Conservation (phyloP, 1,140 invertebrate species). For the Neodiprion virginianus region DNA sequence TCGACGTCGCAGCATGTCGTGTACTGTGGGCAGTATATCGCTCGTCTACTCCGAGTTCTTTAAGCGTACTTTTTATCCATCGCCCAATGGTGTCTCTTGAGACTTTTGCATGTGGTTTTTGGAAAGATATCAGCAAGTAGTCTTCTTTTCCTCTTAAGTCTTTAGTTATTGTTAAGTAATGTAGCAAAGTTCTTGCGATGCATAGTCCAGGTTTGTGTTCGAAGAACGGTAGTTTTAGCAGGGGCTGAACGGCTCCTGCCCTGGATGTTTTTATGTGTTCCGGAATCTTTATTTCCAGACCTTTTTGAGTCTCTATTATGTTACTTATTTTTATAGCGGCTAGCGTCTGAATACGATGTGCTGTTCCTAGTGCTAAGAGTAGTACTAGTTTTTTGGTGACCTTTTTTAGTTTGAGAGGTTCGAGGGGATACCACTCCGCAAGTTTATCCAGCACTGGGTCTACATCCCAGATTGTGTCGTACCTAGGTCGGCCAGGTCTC, state of each 20-base stretch:
- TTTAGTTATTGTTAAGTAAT: conserved; percentile 18
- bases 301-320: conserved; percentile 18
- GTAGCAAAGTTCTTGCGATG: conserved; percentile 10
- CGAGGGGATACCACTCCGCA: too few species aligned
- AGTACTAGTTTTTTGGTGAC: not conserved
- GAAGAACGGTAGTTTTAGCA: conserved; percentile 14
- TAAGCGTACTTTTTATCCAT: conserved; percentile 32
- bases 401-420: not conserved
- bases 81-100: conserved; percentile 32
- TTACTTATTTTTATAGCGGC: conserved; percentile 26
- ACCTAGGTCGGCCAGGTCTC: too few species aligned
- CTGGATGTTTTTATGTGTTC: conserved; percentile 27
- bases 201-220: conserved; percentile 19
- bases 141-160: conserved; percentile 14
- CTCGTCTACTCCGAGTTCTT: conserved; percentile 26
- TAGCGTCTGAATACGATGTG: conserved; percentile 30
- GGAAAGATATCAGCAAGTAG: conserved; percentile 24
- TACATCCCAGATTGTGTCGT: too few species aligned
- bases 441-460: too few species aligned
- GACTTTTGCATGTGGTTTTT: conserved; percentile 28
- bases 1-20: conserved; percentile 37
- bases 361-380: conserved; percentile 20
- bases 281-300: conserved; percentile 28
- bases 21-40: conserved; percentile 34
- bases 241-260: conserved; percentile 18